phyloP scores from a whole-genome alignment of 2,113 vertebrate species.

The Odocoileus hemionus region DNA sequence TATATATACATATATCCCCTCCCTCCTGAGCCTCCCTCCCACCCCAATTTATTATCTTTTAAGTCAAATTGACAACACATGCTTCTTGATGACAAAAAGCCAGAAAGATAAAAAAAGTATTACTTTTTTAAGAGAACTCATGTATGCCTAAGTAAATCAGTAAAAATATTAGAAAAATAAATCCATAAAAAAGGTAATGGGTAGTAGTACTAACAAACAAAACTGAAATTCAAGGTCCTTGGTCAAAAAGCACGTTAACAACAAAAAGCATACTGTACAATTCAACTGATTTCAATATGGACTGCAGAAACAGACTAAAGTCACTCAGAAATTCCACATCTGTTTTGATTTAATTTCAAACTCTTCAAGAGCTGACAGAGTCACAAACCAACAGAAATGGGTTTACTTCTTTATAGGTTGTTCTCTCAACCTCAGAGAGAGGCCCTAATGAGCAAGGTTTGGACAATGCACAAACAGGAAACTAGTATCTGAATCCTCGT shows the following conservation, averaged over 20 bases:
- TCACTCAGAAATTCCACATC: neutral
- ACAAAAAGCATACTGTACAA: neutral
- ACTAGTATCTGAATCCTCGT: neutral
- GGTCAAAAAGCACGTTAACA: neutral
- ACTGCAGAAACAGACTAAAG: neutral
- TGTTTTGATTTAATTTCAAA: constrained; percentile 1
- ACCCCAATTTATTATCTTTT: neutral
- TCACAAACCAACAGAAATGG: neutral
- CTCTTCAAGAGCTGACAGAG: neutral
- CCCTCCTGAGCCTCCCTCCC: neutral
- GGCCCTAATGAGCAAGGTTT: neutral
- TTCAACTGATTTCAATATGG: neutral
- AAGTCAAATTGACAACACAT: neutral
- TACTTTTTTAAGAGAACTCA: neutral
- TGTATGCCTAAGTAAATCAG: neutral
- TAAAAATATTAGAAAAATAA: constrained; percentile 37
- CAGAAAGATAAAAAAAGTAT: neutral
- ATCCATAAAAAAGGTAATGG: neutral
- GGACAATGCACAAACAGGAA: neutral
- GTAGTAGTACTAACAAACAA: neutral
- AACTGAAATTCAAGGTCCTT: neutral
- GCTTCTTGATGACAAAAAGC: constrained; percentile 1
- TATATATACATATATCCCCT: neutral
- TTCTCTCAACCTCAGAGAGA: neutral
- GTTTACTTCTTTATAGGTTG: neutral